These are phyloP conservation scores for Bungarus multicinctus DNA, from an alignment of 2,113 vertebrate species.

Conservation along the genomic window DNA sequence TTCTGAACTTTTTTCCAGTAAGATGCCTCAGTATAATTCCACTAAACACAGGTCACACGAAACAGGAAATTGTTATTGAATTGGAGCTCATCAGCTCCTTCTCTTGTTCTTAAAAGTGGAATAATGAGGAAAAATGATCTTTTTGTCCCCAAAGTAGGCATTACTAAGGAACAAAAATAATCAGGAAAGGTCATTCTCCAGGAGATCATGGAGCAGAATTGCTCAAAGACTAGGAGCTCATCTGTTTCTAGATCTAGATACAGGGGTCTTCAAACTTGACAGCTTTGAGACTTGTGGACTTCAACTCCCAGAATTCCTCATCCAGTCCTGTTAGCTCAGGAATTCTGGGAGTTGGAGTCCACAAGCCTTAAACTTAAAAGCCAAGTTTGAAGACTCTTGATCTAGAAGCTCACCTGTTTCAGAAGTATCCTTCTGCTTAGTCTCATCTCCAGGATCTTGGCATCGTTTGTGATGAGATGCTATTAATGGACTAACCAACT, in stretches of 20 bases:
- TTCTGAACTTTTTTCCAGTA: neutral
- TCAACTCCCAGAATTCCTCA: too few species aligned
- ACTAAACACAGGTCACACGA: neutral
- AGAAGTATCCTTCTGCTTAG: too few species aligned
- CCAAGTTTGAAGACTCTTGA: neutral
- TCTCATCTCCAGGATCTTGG: neutral
- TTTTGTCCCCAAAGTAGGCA: constrained; percentile 32
- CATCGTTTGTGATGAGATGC: neutral
- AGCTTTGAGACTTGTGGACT: too few species aligned
- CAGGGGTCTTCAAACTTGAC: too few species aligned
- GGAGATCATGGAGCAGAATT: neutral
- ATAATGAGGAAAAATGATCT: neutral
- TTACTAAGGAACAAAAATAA: constrained; percentile 48
- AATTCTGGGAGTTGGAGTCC: too few species aligned
- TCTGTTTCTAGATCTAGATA: neutral
- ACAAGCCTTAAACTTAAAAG: too few species aligned
- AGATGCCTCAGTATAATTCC: neutral
- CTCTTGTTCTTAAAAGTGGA: neutral
- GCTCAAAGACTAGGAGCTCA: neutral
- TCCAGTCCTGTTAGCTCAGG: too few species aligned
- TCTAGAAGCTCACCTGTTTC: neutral
- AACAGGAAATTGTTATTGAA: neutral
- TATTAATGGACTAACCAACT: neutral
- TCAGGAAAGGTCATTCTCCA: neutral
- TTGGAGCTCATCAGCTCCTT: neutral